Conservation (phyloP, 2,797 vertebrate genomes). For the Tiaroga cobitis region DNA sequence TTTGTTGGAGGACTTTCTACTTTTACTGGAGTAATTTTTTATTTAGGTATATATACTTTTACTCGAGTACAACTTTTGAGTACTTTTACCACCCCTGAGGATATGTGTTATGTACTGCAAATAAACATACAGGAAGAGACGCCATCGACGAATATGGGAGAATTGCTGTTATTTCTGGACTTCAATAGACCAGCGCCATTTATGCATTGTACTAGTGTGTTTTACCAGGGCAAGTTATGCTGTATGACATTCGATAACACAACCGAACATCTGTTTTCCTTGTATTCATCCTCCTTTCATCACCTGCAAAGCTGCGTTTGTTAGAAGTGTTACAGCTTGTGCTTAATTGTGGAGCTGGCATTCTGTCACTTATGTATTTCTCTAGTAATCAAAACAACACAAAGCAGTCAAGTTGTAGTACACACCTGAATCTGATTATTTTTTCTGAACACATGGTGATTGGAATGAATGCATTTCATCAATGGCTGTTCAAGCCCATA, state of each 20-base stretch:
- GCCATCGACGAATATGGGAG: not conserved
- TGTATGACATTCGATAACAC: not conserved
- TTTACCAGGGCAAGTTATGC: not conserved
- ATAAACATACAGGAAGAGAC: not conserved
- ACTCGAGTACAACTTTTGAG: too few species aligned
- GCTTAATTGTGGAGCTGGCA: not conserved
- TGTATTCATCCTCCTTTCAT: not conserved
- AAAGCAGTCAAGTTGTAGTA: slow-evolving; percentile 1
- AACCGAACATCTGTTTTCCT: not conserved
- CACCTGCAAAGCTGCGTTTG: not conserved
- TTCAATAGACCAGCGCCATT: not conserved
- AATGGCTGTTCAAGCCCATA: not conserved
- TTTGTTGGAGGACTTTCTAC: too few species aligned
- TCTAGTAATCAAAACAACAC: slow-evolving; percentile 5
- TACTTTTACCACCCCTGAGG: too few species aligned
- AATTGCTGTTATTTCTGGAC: not conserved
- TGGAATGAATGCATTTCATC: slow-evolving; percentile 8
- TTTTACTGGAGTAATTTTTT: too few species aligned
- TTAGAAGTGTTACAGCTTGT: slow-evolving; percentile 28
- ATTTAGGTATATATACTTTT: too few species aligned
- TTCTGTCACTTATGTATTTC: slow-evolving; percentile 13
- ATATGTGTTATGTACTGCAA: not conserved
- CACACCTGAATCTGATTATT: slow-evolving; percentile 19
- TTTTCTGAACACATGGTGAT: slow-evolving; percentile 30
- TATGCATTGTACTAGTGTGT: not conserved